These are phyloP conservation scores for Nautilus pompilius DNA, from an alignment of 1,140 invertebrate species.

Conservation along the genomic window DNA sequence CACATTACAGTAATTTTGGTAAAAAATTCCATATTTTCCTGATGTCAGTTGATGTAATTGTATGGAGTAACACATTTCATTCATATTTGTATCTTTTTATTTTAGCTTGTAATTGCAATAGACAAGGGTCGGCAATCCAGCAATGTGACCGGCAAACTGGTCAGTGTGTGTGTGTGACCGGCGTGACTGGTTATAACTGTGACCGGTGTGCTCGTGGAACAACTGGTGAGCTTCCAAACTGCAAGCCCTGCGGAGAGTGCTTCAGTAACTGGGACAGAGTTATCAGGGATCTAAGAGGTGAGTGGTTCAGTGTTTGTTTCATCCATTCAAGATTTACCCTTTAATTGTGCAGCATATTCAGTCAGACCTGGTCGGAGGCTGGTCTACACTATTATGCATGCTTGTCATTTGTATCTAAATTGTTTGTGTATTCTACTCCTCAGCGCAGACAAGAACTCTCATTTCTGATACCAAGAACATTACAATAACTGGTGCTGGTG, in stretches of 20 bases:
- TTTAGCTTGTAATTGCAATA: conserved; percentile 83
- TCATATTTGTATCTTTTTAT: conserved; percentile 6
- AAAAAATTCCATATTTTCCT: too few relatives aligned
- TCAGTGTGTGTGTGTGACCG: conserved; percentile 70
- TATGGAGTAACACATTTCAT: background rate
- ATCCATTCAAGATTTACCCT: too few relatives aligned
- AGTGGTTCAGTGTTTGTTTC: background rate
- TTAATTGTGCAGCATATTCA: too few relatives aligned
- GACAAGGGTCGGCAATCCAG: conserved; percentile 74
- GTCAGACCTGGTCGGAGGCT: too few relatives aligned
- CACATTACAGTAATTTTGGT: too few relatives aligned
- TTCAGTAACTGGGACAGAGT: conserved; percentile 98
- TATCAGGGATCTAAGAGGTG: conserved; percentile 69
- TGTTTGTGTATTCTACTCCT: too few relatives aligned
- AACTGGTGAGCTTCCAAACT: conserved; percentile 83
- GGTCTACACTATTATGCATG: too few relatives aligned
- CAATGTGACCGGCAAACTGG: conserved; percentile 63
- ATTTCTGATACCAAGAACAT: conserved; percentile 86
- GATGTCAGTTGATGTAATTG: too few relatives aligned
- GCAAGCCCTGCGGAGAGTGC: conserved; percentile 95
- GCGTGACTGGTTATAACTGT: conserved; percentile 92
- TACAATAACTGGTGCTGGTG: conserved; percentile 86
- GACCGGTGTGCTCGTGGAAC: conserved; percentile 93
- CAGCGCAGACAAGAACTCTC: conserved; percentile 58
- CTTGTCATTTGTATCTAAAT: too few relatives aligned